Conservation (phyloP, 2,888 invertebrate genomes). For the Tromatobia lineatoria region DNA sequence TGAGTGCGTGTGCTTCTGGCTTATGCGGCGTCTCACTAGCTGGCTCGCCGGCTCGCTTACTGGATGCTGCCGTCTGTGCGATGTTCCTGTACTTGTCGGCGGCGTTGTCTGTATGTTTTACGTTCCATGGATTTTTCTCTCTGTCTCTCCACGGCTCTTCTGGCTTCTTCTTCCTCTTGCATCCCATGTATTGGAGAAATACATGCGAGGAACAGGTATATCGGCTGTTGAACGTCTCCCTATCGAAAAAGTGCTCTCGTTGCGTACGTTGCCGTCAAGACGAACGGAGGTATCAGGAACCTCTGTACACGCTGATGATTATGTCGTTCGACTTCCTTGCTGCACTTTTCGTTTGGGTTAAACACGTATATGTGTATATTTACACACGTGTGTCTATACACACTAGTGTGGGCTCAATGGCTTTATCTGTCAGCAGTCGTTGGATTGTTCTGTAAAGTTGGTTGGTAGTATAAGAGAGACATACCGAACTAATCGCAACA, state of each 20-base stretch:
- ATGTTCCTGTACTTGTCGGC: constrained; percentile 32
- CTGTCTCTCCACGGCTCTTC: constrained; percentile 30
- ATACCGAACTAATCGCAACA: constrained; percentile 69
- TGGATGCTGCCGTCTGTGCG: constrained; percentile 34
- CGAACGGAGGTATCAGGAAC: constrained; percentile 27
- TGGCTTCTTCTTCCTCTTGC: background rate
- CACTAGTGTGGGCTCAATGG: background rate
- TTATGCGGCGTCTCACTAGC: constrained; percentile 51
- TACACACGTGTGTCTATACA: background rate
- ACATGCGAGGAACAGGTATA: constrained; percentile 65
- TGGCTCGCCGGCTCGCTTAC: constrained; percentile 35
- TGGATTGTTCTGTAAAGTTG: constrained; percentile 35
- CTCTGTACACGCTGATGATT: constrained; percentile 55
- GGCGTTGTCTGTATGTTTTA: constrained; percentile 16
- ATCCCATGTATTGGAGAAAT: background rate
- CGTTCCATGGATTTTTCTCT: constrained; percentile 21
- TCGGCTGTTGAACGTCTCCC: constrained; percentile 55
- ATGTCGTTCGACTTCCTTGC: constrained; percentile 40
- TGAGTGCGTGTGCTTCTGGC: constrained; percentile 68
- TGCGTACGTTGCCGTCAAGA: constrained; percentile 17
- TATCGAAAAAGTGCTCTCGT: constrained; percentile 47
- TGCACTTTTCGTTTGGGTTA: constrained; percentile 23
- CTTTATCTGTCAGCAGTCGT: constrained; percentile 26
- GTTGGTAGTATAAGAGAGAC: constrained; percentile 32
- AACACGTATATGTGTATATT: background rate